Conservation (phyloP, 2,113 vertebrate genomes). For the Tyrannus savana region DNA sequence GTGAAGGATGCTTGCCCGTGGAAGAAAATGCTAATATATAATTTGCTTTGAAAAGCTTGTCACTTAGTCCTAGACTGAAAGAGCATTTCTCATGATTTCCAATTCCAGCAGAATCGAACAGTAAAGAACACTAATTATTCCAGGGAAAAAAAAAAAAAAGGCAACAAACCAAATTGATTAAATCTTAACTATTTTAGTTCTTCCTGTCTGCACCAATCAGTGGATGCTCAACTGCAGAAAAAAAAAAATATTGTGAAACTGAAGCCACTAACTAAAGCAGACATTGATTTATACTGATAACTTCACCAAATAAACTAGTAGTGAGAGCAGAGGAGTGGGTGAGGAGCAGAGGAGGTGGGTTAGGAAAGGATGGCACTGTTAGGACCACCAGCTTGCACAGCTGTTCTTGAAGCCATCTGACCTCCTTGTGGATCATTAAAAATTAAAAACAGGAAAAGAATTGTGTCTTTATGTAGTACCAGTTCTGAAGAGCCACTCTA, state of each 20-base stretch:
- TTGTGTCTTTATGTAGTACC: neutral
- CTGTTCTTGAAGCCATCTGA: neutral
- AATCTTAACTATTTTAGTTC: neutral
- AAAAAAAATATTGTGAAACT: neutral
- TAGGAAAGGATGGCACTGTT: neutral
- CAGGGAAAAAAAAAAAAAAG: neutral
- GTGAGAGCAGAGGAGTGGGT: neutral
- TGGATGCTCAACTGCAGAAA: neutral
- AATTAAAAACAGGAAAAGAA: neutral
- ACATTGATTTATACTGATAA: neutral
- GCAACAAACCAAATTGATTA: neutral
- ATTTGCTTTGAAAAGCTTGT: neutral
- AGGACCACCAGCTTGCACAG: neutral
- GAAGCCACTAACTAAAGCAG: neutral
- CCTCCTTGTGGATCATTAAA: neutral
- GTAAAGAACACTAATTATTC: neutral
- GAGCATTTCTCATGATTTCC: neutral
- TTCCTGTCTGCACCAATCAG: neutral
- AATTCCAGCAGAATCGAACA: neutral
- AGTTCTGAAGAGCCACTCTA: neutral
- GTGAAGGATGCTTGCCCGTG: neutral
- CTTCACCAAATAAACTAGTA: neutral
- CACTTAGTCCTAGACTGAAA: neutral
- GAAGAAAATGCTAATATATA: neutral
- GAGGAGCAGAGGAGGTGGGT: neutral